Percentiles rank a stretch among this genome's conserved stretches.
Conservation (phyloP, 2,113 vertebrate genomes). For the Aptenodytes patagonicus region DNA sequence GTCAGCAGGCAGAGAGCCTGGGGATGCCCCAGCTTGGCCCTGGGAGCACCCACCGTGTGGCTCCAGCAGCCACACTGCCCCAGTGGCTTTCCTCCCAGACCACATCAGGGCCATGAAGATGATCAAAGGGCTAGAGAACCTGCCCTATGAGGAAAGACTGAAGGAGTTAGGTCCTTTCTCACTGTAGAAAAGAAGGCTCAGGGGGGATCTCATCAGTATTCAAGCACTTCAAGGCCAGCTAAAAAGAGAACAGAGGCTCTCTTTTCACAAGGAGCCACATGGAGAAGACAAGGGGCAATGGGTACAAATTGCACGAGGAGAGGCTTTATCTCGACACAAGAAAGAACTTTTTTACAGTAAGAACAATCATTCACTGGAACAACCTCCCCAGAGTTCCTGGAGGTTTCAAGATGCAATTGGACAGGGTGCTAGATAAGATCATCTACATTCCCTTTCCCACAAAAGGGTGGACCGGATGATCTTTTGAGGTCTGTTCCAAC, state of each 20-base stretch:
- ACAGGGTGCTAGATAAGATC: not conserved
- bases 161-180: not conserved
- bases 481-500: not conserved
- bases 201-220: not conserved
- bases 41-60: fast-evolving
- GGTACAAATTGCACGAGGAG: not conserved
- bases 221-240: not conserved
- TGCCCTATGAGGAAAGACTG: not conserved
- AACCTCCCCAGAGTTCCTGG: not conserved
- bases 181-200: not conserved
- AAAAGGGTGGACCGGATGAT: not conserved
- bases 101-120: not conserved
- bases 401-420: not conserved
- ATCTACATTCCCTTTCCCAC: not conserved
- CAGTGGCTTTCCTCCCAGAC: not conserved
- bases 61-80: not conserved
- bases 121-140: not conserved
- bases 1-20: not conserved
- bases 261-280: not conserved
- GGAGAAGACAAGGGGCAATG: not conserved
- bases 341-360: not conserved
- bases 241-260: not conserved
- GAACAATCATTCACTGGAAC: not conserved
- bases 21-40: not conserved
- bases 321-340: not conserved